A percentile compares a stretch with the other conserved stretches of the same genome.
Evolutionary conservation across 2,888 invertebrate genomes (phyloP).

Genomic region (Ochlodes sylvanus): DNA sequence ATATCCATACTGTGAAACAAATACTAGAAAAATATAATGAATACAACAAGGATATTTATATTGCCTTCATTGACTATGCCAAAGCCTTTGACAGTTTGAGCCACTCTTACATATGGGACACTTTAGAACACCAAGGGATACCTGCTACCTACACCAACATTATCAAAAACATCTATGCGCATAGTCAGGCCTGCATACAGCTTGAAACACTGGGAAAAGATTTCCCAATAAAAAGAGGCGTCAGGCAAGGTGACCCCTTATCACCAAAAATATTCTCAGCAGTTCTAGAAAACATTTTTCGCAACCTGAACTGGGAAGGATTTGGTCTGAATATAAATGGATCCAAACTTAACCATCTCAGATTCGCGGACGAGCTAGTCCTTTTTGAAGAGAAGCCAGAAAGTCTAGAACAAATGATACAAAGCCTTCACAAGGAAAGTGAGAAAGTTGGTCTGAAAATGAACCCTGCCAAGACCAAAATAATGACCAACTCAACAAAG

Average conservation of each 20-base stretch:
- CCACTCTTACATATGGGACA: background rate
- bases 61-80: background rate
- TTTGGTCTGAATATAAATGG: conserved; percentile 1
- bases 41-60: background rate
- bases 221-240: background rate
- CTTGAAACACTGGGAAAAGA: background rate
- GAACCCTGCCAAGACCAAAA: no score
- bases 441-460: no score
- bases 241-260: background rate
- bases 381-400: background rate
- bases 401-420: background rate
- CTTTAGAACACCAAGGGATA: conserved; percentile 1
- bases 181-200: background rate
- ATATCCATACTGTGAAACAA: conserved; percentile 15
- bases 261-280: background rate
- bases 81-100: background rate
- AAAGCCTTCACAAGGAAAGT: background rate
- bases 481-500: no score
- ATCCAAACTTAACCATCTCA: background rate
- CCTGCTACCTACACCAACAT: background rate
- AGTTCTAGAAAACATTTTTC: background rate
- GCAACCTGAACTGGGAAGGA: background rate
- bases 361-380: background rate
- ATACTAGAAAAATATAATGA: background rate
- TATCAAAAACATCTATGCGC: background rate